These are phyloP conservation scores for Perizoma affinitatum DNA, from an alignment of 2,888 invertebrate species.

Conservation along the genomic window DNA sequence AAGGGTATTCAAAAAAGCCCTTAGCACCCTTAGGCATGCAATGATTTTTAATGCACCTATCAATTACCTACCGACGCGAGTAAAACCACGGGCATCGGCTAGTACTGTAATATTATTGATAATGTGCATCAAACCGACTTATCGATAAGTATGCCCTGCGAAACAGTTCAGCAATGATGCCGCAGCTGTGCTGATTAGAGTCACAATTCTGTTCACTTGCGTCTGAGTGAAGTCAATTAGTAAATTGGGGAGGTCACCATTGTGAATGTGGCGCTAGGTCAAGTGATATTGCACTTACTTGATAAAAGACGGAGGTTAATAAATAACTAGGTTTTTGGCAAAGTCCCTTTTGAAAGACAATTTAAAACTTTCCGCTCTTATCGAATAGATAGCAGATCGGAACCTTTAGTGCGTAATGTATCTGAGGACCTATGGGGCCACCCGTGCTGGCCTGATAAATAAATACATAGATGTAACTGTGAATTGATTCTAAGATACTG, in stretches of 20 bases:
- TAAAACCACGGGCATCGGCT: too few relatives aligned
- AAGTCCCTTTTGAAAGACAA: too few relatives aligned
- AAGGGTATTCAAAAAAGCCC: too few relatives aligned
- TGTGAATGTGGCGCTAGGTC: constrained; percentile 30
- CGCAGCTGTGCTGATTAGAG: constrained; percentile 14
- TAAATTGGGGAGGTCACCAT: constrained; percentile 28
- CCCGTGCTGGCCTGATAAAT: too few relatives aligned
- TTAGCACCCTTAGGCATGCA: too few relatives aligned
- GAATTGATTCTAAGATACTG: too few relatives aligned
- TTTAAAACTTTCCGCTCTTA: too few relatives aligned
- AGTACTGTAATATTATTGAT: not conserved
- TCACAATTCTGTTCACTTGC: constrained; percentile 21
- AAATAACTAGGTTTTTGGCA: not conserved
- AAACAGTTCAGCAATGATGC: constrained; percentile 1
- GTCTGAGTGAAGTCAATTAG: constrained; percentile 26
- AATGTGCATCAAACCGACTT: not conserved
- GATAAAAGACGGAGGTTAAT: constrained; percentile 1
- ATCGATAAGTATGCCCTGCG: constrained; percentile 1
- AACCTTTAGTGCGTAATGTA: too few relatives aligned
- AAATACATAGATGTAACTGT: too few relatives aligned
- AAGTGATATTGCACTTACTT: constrained; percentile 25
- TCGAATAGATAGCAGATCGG: not conserved
- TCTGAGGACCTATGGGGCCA: too few relatives aligned
- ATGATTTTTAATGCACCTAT: too few relatives aligned
- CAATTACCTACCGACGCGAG: too few relatives aligned